Conservation (phyloP, 2,888 invertebrate species). For the Agrochola circellaris region DNA sequence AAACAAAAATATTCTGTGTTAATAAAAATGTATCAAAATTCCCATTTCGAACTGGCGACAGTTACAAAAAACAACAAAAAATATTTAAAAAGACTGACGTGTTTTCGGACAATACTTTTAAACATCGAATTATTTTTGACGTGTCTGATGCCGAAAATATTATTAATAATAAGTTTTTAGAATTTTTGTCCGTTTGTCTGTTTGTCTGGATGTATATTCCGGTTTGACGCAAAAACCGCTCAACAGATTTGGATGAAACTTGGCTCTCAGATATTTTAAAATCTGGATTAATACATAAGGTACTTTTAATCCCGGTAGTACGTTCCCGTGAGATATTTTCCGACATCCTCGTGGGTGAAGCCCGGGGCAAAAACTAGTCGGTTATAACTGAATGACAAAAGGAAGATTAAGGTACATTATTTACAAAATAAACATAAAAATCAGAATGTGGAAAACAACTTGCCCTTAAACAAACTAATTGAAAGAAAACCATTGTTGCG, state of each 20-base stretch:
- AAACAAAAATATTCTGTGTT: background rate
- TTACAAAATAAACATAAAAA: constrained; percentile 5
- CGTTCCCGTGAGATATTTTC: too few relatives aligned
- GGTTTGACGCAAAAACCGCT: too few relatives aligned
- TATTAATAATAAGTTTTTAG: too few relatives aligned
- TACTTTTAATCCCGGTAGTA: too few relatives aligned
- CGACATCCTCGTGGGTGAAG: too few relatives aligned
- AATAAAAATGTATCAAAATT: background rate
- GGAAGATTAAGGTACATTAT: background rate
- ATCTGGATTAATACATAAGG: too few relatives aligned
- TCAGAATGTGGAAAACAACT: constrained; percentile 1
- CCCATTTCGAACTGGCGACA: background rate
- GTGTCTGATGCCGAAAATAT: too few relatives aligned
- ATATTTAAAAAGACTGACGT: background rate
- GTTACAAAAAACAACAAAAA: background rate
- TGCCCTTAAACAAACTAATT: constrained; percentile 31
- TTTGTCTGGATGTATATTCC: too few relatives aligned
- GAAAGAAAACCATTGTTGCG: constrained; percentile 35
- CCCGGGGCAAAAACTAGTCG: background rate
- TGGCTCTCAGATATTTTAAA: too few relatives aligned
- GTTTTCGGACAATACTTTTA: background rate
- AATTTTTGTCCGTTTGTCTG: background rate
- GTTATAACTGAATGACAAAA: constrained; percentile 3
- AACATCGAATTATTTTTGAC: background rate
- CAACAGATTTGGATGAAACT: too few relatives aligned